Percentiles rank a stretch among this genome's conserved stretches.
These are phyloP conservation scores for Sebastes alutus DNA, from an alignment of 2,797 vertebrate species.

Conservation along the genomic window DNA sequence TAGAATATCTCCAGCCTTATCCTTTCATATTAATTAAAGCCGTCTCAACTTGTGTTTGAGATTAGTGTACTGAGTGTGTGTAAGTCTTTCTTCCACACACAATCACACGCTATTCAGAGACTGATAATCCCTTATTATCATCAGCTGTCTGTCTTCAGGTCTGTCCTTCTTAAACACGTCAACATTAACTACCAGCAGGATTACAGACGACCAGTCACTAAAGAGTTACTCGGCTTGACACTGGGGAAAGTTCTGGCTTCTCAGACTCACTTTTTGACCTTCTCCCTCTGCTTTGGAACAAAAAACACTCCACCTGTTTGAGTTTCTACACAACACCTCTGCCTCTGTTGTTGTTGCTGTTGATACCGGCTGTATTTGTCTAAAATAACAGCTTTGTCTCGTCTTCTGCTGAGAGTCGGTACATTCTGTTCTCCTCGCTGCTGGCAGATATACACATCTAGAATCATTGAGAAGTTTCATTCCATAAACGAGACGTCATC, in stretches of 20 bases:
- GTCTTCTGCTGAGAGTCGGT: background rate
- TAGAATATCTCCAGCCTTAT: background rate
- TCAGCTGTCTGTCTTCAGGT: background rate
- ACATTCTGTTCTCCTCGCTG: background rate
- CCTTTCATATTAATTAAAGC: background rate
- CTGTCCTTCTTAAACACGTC: background rate
- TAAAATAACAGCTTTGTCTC: background rate
- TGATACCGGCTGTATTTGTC: background rate
- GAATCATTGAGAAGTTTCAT: background rate
- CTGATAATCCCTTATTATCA: conserved; percentile 17
- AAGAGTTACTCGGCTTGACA: background rate
- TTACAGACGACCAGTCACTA: background rate
- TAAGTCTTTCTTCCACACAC: no score
- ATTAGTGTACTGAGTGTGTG: background rate
- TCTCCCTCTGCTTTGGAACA: background rate
- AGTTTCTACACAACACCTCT: background rate
- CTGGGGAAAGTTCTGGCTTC: background rate
- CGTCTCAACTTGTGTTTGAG: background rate
- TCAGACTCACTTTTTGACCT: background rate
- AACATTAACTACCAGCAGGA: background rate
- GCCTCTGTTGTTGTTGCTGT: background rate
- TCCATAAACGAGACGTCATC: background rate
- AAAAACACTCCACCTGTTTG: background rate
- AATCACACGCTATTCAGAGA: background rate
- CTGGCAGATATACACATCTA: background rate